Percentiles rank a stretch among this genome's conserved stretches.
These are phyloP conservation scores for Sarcophaga caerulescens DNA, from an alignment of 2,888 invertebrate genomes.

Conservation along the genomic window DNA sequence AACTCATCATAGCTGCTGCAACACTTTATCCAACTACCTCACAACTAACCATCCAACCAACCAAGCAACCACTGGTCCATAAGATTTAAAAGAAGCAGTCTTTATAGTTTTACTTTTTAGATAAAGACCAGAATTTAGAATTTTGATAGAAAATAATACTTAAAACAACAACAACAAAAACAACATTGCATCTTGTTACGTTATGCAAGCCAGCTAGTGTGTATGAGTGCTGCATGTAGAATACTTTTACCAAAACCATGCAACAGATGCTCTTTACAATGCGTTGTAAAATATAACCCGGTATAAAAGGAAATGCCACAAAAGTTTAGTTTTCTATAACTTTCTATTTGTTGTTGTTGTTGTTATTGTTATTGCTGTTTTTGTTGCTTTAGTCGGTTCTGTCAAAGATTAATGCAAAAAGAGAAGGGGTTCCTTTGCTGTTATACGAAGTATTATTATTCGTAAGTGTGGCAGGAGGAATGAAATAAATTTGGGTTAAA, in stretches of 20 bases:
- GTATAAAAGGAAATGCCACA: constrained; percentile 58
- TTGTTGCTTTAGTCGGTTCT: constrained; percentile 23
- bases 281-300: constrained; percentile 1
- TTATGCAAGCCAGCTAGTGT: neutral
- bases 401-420: constrained; percentile 57
- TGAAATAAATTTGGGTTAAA: constrained; percentile 57
- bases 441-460: neutral
- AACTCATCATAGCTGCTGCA: neutral
- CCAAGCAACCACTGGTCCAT: neutral
- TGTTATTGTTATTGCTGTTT: neutral
- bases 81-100: constrained; percentile 4
- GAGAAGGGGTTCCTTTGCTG: constrained; percentile 25
- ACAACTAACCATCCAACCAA: neutral
- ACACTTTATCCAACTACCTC: neutral
- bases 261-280: constrained; percentile 64
- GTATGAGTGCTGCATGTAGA: constrained; percentile 18
- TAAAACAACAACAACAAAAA: neutral
- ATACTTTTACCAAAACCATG: constrained; percentile 51
- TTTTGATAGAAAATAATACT: neutral
- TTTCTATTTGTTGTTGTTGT: neutral
- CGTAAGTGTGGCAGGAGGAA: constrained; percentile 9
- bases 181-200: neutral
- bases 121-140: constrained; percentile 34
- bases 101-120: constrained; percentile 15
- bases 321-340: constrained; percentile 23